A percentile compares a stretch with the other conserved stretches of the same genome.
These are phyloP conservation scores for Callopanchax toddi DNA, from an alignment of 2,113 vertebrate genomes.

Conservation along the genomic window DNA sequence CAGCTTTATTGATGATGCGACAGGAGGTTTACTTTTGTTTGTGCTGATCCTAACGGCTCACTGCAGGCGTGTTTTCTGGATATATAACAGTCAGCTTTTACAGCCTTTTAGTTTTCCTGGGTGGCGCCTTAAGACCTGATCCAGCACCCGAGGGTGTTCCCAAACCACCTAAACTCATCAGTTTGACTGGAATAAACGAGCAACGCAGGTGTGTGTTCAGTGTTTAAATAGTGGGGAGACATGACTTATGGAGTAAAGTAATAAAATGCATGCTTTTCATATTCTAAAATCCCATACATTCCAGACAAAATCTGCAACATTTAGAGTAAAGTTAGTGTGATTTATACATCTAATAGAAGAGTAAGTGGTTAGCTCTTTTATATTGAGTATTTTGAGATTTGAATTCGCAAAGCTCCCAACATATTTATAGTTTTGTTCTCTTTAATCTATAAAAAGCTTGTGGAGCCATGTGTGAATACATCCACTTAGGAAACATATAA, in stretches of 20 bases:
- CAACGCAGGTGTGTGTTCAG: background rate
- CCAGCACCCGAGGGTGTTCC: slow-evolving; percentile 3
- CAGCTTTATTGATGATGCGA: background rate
- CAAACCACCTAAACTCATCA: slow-evolving; percentile 9
- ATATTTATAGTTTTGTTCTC: background rate
- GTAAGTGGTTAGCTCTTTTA: no score
- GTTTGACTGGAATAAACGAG: slow-evolving; percentile 15
- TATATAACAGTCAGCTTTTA: slow-evolving; percentile 20
- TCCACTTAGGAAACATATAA: slow-evolving; percentile 4
- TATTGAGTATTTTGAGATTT: background rate
- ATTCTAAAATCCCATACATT: no score
- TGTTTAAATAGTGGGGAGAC: no score
- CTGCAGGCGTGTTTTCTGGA: background rate
- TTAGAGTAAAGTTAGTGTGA: no score
- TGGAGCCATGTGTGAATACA: background rate
- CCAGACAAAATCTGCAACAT: no score
- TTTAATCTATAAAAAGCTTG: slow-evolving; percentile 8
- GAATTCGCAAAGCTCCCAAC: background rate
- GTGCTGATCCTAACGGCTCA: slow-evolving; percentile 13
- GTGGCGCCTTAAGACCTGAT: slow-evolving; percentile 14
- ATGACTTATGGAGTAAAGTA: no score
- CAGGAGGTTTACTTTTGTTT: slow-evolving; percentile 17
- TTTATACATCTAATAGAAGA: background rate
- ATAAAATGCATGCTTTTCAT: no score
- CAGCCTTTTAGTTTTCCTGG: slow-evolving; percentile 7